phyloP scores from a whole-genome alignment of 2,888 invertebrate genomes.

The Dynastes hyllus region DNA sequence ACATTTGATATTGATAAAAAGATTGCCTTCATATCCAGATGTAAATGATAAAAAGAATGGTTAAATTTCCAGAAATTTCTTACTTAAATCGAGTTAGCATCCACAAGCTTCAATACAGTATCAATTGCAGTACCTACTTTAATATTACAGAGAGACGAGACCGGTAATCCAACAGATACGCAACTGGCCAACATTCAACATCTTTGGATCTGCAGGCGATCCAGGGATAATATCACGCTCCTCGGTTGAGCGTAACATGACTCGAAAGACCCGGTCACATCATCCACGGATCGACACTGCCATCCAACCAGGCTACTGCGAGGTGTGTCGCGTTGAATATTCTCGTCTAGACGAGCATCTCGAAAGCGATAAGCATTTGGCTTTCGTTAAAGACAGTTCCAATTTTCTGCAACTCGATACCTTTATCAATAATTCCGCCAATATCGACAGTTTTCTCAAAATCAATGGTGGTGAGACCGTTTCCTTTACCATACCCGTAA shows the following conservation, averaged over 20 bases:
- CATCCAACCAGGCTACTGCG: slow-evolving; percentile 80
- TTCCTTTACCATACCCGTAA: background rate
- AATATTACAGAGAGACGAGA: slow-evolving; percentile 71
- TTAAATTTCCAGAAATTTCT: too few species aligned
- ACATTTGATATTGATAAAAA: too few species aligned
- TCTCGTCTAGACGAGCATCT: slow-evolving; percentile 81
- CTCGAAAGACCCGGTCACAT: slow-evolving; percentile 69
- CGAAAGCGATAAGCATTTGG: slow-evolving; percentile 82
- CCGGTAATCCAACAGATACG: slow-evolving; percentile 79
- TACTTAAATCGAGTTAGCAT: too few species aligned
- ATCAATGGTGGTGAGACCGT: slow-evolving; percentile 71
- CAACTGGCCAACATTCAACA: slow-evolving; percentile 76
- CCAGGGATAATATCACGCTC: slow-evolving; percentile 66
- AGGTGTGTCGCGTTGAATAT: slow-evolving; percentile 86
- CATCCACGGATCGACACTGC: slow-evolving; percentile 64
- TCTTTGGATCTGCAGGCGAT: slow-evolving; percentile 69
- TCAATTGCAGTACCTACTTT: background rate
- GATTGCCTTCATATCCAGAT: too few species aligned
- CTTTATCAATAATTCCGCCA: slow-evolving; percentile 79
- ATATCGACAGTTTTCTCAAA: slow-evolving; percentile 81
- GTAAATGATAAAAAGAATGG: too few species aligned
- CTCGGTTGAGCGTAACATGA: slow-evolving; percentile 72
- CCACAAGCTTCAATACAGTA: background rate
- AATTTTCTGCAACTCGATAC: slow-evolving; percentile 85
- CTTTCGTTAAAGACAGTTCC: slow-evolving; percentile 82